Percentiles rank a stretch among this genome's conserved stretches.
These are phyloP conservation scores for Meles meles DNA, from an alignment of 2,113 vertebrate genomes.

Conservation along the genomic window DNA sequence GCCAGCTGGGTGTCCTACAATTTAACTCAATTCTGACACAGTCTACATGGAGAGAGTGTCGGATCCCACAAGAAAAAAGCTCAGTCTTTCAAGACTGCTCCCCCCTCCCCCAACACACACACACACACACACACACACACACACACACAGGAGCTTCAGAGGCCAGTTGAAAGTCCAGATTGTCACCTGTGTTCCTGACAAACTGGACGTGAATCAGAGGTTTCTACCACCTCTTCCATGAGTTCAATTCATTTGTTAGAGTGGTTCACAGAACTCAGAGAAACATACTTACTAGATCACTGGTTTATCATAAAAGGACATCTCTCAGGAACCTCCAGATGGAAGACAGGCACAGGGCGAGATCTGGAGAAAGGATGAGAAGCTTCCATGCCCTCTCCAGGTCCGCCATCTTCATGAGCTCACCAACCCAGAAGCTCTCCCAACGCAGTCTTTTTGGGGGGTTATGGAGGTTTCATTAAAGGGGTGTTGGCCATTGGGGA, in stretches of 20 bases:
- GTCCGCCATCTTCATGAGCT: background rate
- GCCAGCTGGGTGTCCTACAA: background rate
- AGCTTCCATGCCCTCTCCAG: background rate
- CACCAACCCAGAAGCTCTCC: background rate
- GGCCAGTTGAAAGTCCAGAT: background rate
- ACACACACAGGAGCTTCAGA: background rate
- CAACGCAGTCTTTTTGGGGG: background rate
- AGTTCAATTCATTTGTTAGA: background rate
- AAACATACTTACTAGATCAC: background rate
- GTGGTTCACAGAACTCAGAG: background rate
- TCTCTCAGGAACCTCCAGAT: background rate
- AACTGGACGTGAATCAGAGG: background rate
- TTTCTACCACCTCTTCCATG: background rate
- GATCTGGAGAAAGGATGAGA: background rate
- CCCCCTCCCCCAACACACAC: background rate
- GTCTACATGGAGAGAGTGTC: background rate
- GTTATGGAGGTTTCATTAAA: background rate
- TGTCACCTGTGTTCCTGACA: background rate
- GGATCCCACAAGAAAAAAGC: background rate
- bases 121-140: background rate
- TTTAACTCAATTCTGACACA: background rate
- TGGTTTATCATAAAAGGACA: background rate
- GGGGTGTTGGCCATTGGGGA: background rate
- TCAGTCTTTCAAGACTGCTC: background rate
- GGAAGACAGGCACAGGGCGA: background rate